phyloP scores from a whole-genome alignment of 2,113 vertebrate genomes.

The Malurus cyaneus region DNA sequence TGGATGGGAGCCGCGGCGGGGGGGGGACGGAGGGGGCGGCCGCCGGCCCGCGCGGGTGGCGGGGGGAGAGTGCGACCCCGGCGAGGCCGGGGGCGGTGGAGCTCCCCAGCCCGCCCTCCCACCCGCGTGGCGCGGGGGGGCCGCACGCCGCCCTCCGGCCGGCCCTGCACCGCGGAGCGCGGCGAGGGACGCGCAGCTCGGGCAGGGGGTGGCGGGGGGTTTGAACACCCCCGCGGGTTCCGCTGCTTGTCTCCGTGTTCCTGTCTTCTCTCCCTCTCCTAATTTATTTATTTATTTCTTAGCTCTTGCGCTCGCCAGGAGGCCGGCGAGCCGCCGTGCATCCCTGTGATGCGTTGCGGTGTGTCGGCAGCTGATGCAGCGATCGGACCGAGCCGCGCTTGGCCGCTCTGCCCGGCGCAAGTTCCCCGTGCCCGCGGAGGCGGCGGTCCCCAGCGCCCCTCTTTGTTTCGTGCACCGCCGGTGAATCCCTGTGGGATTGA shows the following conservation, averaged over 20 bases:
- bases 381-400: background rate
- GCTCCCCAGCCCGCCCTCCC: background rate
- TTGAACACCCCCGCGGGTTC: background rate
- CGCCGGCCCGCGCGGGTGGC: too few relatives aligned
- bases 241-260: background rate
- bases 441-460: background rate
- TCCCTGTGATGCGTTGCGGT: background rate
- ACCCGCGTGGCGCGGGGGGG: background rate
- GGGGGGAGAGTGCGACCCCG: too few relatives aligned
- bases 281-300: background rate
- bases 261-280: background rate
- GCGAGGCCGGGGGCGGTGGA: too few relatives aligned
- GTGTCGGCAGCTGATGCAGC: background rate
- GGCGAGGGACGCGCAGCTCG: background rate
- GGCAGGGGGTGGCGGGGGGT: background rate
- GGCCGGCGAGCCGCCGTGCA: background rate
- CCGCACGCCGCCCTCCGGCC: background rate
- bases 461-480: constrained; percentile 42
- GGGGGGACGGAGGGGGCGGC: too few relatives aligned
- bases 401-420: background rate
- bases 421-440: background rate
- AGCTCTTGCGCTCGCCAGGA: background rate
- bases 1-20: too few relatives aligned
- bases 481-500: constrained; percentile 65
- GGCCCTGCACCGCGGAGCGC: background rate